Evolutionary conservation across 1,140 invertebrate genomes (phyloP), one percentile per base, ranked within the genome.

Genomic region (Bombus difficillimus): DNA sequence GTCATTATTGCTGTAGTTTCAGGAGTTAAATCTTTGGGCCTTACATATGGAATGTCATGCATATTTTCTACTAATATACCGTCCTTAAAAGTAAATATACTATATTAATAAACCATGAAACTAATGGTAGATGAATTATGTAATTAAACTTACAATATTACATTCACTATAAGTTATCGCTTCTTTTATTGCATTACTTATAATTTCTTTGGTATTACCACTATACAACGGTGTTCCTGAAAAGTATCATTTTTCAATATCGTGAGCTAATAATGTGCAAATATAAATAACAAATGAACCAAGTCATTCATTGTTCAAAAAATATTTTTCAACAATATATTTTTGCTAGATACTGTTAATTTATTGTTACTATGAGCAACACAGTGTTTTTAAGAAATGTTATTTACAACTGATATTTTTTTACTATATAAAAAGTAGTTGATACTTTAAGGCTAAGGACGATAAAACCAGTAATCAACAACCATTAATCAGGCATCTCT

Each of bases 31-130:
- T 96, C 86, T 62, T 94, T 92, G 2, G 95, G 91, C 85, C 96
- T 95, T 3, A 97, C 88, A 90, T 98, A 98, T 1, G 98, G 98
- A 28, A 98, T 92, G 92, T 98, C 98, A 92, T 98, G 96, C 98
- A 98, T 98, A 92, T 98, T 98, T 95, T 98, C 98, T 4, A 98
- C 93, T 22, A 98, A 92, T 4, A 98, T 93, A 34, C 96, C 97
- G 95, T 98, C 97, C 97, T 98, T 80, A 81, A 92, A 93, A 90
- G 72, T 15, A 91, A 89, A 86, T 92, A 71, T 22, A 62, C n/a
- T 71, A 34, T 32, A 39, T n/a, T 41, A 41, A 22, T 62, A 43
- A 41, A 12, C 3, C 28, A 47, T 2, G 47, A 15, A 57, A n/a
- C 59, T 15, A 64, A 28, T n/a, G 12, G 0, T 12, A 41, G 9